Evolutionary conservation across 2,113 vertebrate genomes (phyloP), one percentile per base, ranked within the genome.

Genomic region (Macrotus californicus): DNA sequence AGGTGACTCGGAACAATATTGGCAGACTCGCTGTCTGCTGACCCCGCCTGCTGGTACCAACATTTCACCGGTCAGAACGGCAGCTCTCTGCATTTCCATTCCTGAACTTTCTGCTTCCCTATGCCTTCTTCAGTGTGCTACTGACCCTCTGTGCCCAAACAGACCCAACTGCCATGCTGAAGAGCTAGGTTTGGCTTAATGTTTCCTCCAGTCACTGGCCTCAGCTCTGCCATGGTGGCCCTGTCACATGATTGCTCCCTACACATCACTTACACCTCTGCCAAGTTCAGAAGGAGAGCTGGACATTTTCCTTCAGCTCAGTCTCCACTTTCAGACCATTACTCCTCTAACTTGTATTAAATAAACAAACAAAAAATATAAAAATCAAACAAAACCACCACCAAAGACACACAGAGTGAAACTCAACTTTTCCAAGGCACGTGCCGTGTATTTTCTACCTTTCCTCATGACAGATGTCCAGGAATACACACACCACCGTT

Each of bases 381-480:
- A 54, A 85, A 80, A 46, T 15, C 50, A 77, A 56, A 70, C 31
- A 15, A 22, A 66, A 29, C 16, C 0, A 1, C 26, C 54, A 34
- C 52, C n/a, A 46, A 39, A 70, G 41, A 31, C 50, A 14, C 22
- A 15, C 11, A 10, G 1, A 19, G 10, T 4, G 15, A 15, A 73
- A 6, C 5, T 26, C 39, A 13, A 31, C n/a, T 43, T 77, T 52
- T 50, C 70, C 50, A 43, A 76, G 14, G 16, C 1, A 4, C 0
- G 0, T 6, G 12, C 4, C 0, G 0, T 31, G 3, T 9, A 3
- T 0, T 18, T 50, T 41, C 16, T 7, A 2, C 52, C 18, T 69
- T 10, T 43, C 4, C 29, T 88, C 10, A 4, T 52, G 36, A n/a
- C 1, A 29, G 11, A 19, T 31, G 22, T 67, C 24, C 69, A n/a